These are phyloP conservation scores for Drosophila rufa DNA, from an alignment of 1,140 invertebrate genomes.

Conservation along the genomic window DNA sequence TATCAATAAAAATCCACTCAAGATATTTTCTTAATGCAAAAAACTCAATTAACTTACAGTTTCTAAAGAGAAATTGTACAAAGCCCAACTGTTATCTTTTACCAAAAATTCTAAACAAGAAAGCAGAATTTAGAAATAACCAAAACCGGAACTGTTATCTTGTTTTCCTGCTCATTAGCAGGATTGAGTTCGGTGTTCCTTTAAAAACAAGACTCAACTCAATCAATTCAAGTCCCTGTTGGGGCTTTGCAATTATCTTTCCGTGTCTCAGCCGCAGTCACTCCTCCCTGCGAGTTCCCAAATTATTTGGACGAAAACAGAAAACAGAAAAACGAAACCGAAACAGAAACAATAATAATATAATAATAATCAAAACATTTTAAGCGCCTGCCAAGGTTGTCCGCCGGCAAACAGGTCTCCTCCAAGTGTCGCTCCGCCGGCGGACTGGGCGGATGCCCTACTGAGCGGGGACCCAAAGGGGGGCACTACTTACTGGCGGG, in stretches of 20 bases:
- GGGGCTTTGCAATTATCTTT: conserved; percentile 4
- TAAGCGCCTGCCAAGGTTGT: conserved; percentile 77
- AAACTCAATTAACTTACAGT: neutral
- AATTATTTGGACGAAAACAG: conserved; percentile 19
- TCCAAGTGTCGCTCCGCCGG: conserved; percentile 1
- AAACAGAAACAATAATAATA: conserved; percentile 57
- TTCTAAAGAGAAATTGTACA: too few species aligned
- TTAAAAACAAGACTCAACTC: neutral
- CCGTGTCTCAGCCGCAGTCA: neutral
- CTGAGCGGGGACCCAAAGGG: neutral
- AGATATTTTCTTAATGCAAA: neutral
- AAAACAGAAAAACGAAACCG: conserved; percentile 3
- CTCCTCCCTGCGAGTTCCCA: neutral
- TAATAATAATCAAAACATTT: conserved; percentile 80
- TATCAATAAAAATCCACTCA: neutral
- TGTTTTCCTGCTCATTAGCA: neutral
- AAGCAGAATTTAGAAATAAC: neutral
- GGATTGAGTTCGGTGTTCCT: neutral
- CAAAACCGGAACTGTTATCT: neutral
- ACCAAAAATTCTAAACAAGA: neutral
- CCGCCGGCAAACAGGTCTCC: conserved; percentile 32
- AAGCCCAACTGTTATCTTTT: neutral
- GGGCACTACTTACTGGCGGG: conserved; percentile 5
- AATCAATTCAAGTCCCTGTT: conserved; percentile 15
- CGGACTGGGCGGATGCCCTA: conserved; percentile 43